Evolutionary conservation across 2,888 invertebrate genomes (phyloP).

Genomic region (Orthosia cruda): DNA sequence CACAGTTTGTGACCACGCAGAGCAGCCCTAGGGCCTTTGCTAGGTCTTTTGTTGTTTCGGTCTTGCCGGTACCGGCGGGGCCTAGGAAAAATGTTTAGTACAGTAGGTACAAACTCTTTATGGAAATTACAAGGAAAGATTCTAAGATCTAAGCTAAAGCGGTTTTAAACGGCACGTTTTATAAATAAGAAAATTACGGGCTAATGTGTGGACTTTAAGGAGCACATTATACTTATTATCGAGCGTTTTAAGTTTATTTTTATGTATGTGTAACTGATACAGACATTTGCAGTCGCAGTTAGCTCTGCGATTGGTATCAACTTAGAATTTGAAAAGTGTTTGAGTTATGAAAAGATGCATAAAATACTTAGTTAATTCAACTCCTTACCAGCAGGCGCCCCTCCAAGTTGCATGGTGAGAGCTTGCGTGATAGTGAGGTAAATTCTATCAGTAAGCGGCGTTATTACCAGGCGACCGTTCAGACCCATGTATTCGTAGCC

Average conservation of each 20-base stretch:
- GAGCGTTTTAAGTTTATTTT: too few relatives aligned
- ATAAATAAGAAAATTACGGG: too few relatives aligned
- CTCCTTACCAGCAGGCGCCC: slow-evolving; percentile 95
- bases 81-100: slow-evolving; percentile 82
- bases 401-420: slow-evolving; percentile 97
- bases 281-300: neutral
- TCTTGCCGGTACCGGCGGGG: slow-evolving; percentile 97
- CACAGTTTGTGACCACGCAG: slow-evolving; percentile 97
- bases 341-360: too few relatives aligned
- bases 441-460: slow-evolving; percentile 98
- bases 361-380: neutral
- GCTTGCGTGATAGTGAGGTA: slow-evolving; percentile 98
- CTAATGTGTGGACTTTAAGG: too few relatives aligned
- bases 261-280: too few relatives aligned
- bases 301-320: neutral
- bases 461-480: slow-evolving; percentile 97
- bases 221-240: too few relatives aligned
- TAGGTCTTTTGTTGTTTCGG: slow-evolving; percentile 97
- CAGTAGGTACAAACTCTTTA: neutral
- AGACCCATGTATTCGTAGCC: slow-evolving; percentile 99
- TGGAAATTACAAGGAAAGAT: neutral
- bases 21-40: slow-evolving; percentile 97
- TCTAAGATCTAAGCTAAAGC: neutral
- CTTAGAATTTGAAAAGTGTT: neutral
- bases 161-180: too few relatives aligned